Base-by-base conservation (phyloP, 2,113 vertebrate genomes). In the Lepisosteus osseus region DNA sequence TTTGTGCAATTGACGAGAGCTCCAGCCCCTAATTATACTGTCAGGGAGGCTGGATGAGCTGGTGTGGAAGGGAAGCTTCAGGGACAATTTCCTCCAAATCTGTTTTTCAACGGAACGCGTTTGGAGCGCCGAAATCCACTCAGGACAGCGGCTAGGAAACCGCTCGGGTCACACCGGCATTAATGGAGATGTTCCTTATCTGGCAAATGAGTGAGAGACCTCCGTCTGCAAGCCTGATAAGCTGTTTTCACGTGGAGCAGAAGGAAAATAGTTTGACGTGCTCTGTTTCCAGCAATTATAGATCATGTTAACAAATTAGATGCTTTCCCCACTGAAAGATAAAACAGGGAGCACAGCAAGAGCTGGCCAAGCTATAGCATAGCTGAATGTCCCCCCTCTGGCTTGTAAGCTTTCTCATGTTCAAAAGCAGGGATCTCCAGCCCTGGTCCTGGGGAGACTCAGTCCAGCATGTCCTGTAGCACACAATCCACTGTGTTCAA, bases 231-330 rank as follows among this genome's bases (percentile, higher is more conserved):
- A 41, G 12, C 42, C 41, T 56, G 54, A 66, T 9, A 65, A 43
- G n/a, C 14, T 59, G 57, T 15, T 59, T 59, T 59, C 57, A 59
- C 14, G 15, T 17, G 13, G 5, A 12, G n/a, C 54, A 3, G n/a
- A 15, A 54, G 41, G 41, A 41, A 15, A 67, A 29, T 66, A 40
- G 51, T 61, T 56, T 17, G 17, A 13, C 15, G 12, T 3, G 15
- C 54, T 67, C 71, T 72, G 42, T 57, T 14, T 65, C 56, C 47
- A 29, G 13, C 54, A 57, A 66, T 65, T 72, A 65, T 61, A 51
- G 9, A 29, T 17, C 29, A 65, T 54, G 4, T 54, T 47, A 43
- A 9, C 59, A 7, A 6, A 56, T 42, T 65, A 54, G 17, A 7
- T 8, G 47, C 5, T 51, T 51, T 51, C 47, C 29, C 29, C 29